A percentile compares a stretch with the other conserved stretches of the same genome.
These are phyloP conservation scores for Huso huso DNA, from an alignment of 2,797 vertebrate species.

Conservation along the genomic window DNA sequence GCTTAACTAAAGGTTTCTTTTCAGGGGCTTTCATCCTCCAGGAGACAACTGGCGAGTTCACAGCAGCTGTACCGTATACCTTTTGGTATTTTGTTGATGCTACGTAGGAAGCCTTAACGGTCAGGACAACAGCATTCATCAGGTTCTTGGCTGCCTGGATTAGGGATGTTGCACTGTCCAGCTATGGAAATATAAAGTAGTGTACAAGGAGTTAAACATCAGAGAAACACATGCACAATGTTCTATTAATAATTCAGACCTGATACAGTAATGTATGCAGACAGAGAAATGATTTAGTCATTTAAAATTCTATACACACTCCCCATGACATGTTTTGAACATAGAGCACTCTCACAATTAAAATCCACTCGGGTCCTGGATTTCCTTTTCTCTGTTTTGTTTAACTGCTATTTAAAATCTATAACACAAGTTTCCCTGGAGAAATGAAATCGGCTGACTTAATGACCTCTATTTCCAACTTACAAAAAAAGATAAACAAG, in stretches of 20 bases:
- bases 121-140: conserved; percentile 98
- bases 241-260: too few relatives aligned
- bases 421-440: conserved; percentile 26
- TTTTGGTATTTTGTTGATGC: conserved; percentile 98
- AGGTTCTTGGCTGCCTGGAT: conserved; percentile 99
- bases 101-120: conserved; percentile 96
- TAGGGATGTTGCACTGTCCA: conserved; percentile 97
- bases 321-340: not conserved
- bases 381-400: conserved; percentile 44
- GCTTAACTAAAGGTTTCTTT: conserved; percentile 96
- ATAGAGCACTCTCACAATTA: conserved; percentile 38
- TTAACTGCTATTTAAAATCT: conserved; percentile 56
- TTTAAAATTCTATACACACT: not conserved
- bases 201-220: too few relatives aligned
- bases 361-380: conserved; percentile 39
- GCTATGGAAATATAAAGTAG: conserved; percentile 43
- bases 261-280: too few relatives aligned
- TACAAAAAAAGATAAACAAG: conserved; percentile 36
- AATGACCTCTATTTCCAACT: conserved; percentile 55
- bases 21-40: conserved; percentile 99
- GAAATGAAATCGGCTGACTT: conserved; percentile 52
- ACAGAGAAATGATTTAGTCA: too few relatives aligned
- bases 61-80: conserved; percentile 92
- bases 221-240: too few relatives aligned
- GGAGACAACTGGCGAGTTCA: conserved; percentile 96